Evolutionary conservation across 1,140 invertebrate species (phyloP).

Genomic region (Papilio dardanus): DNA sequence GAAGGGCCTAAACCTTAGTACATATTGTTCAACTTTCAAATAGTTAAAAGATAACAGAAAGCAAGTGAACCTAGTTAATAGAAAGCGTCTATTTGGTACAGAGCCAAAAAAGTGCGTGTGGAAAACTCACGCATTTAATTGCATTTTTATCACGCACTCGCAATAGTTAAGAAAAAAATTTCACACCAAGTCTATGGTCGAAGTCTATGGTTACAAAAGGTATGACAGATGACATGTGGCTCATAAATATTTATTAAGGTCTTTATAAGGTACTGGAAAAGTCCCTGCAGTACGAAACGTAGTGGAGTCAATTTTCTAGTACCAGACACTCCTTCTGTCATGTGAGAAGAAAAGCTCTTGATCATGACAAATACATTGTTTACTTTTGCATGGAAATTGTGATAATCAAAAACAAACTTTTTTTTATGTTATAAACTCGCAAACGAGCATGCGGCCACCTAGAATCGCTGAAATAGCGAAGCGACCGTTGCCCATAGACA

Average conservation of each 20-base stretch:
- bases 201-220: background rate
- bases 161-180: background rate
- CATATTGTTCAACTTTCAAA: background rate
- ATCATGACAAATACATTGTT: too few species aligned
- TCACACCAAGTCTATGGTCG: slow-evolving; percentile 16
- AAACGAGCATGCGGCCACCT: too few species aligned
- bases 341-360: too few species aligned
- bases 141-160: slow-evolving; percentile 13
- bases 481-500: too few species aligned
- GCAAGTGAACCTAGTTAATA: background rate
- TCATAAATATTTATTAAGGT: slow-evolving; percentile 1
- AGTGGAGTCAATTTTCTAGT: background rate
- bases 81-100: slow-evolving; percentile 19
- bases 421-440: too few species aligned
- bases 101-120: slow-evolving; percentile 20
- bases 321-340: too few species aligned
- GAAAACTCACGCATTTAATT: slow-evolving; percentile 11
- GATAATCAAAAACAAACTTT: too few species aligned
- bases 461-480: too few species aligned
- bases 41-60: slow-evolving; percentile 6
- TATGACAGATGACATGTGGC: background rate
- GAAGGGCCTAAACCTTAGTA: too few species aligned
- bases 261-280: background rate
- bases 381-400: too few species aligned
- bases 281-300: background rate